Conservation (phyloP, 2,113 vertebrate species). For the Eurystomus gularis region DNA sequence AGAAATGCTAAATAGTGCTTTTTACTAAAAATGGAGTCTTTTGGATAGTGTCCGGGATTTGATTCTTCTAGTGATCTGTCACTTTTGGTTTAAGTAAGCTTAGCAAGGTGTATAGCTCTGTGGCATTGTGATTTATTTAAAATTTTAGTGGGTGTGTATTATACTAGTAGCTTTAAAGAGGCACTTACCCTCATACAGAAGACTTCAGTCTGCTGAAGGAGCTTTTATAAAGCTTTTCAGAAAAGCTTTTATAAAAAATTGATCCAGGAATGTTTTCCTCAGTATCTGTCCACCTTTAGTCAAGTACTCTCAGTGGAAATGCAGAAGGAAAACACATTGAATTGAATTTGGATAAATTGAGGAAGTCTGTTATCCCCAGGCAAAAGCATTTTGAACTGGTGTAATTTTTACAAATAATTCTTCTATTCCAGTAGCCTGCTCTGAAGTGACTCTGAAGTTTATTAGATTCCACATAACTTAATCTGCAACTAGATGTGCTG, state of each 20-base stretch:
- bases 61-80: not conserved
- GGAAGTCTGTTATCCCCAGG: not conserved
- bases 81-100: not conserved
- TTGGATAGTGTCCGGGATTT: not conserved
- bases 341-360: not conserved
- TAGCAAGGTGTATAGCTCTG: not conserved
- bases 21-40: too few species aligned
- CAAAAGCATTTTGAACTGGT: not conserved
- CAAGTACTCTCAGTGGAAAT: not conserved
- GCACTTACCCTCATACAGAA: not conserved
- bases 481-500: not conserved
- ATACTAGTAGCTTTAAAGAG: not conserved
- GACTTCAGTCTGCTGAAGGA: not conserved
- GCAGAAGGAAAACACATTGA: not conserved
- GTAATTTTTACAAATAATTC: not conserved
- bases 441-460: not conserved
- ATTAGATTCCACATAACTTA: not conserved
- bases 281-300: not conserved
- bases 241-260: not conserved
- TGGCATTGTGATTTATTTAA: not conserved
- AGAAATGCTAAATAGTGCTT: too few species aligned
- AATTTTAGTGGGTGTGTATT: not conserved
- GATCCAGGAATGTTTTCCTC: not conserved
- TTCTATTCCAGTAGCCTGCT: not conserved
- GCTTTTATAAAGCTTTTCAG: not conserved